Percentiles rank a stretch among this genome's conserved stretches.
These are phyloP conservation scores for Cerceris rybyensis DNA, from an alignment of 2,888 invertebrate genomes.

Conservation along the genomic window DNA sequence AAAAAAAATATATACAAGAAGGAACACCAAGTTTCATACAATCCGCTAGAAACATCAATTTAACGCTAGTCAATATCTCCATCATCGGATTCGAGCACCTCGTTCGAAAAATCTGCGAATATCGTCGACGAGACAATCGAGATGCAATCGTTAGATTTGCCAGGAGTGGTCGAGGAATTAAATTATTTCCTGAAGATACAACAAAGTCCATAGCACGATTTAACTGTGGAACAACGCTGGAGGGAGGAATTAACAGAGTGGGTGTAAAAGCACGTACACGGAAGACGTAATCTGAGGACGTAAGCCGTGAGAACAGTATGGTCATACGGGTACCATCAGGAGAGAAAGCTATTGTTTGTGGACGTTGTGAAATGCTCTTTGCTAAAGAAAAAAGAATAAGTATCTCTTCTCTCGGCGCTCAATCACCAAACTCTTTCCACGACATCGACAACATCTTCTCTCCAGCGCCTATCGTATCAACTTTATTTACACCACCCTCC, in stretches of 20 bases:
- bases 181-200: conserved; percentile 27
- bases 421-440: conserved; percentile 33
- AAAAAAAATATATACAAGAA: too few species aligned
- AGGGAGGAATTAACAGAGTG: conserved; percentile 17
- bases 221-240: conserved; percentile 20
- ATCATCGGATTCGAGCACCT: background rate
- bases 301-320: conserved; percentile 27
- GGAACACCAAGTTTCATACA: too few species aligned
- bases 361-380: conserved; percentile 20
- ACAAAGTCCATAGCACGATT: conserved; percentile 8
- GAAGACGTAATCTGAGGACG: conserved; percentile 27
- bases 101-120: background rate
- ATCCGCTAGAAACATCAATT: too few species aligned
- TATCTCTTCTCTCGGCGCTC: too few species aligned
- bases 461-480: conserved; percentile 9
- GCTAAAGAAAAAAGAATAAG: too few species aligned
- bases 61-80: too few species aligned
- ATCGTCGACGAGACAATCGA: background rate
- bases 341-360: conserved; percentile 32
- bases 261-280: conserved; percentile 17
- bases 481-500: conserved; percentile 34
- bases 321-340: conserved; percentile 21
- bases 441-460: conserved; percentile 19
- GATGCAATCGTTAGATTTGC: background rate
- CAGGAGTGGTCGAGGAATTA: conserved; percentile 19